A percentile compares a stretch with the other conserved stretches of the same genome.
These are phyloP conservation scores for Hydrolagus colliei DNA, from an alignment of 2,797 vertebrate species.

Conservation along the genomic window DNA sequence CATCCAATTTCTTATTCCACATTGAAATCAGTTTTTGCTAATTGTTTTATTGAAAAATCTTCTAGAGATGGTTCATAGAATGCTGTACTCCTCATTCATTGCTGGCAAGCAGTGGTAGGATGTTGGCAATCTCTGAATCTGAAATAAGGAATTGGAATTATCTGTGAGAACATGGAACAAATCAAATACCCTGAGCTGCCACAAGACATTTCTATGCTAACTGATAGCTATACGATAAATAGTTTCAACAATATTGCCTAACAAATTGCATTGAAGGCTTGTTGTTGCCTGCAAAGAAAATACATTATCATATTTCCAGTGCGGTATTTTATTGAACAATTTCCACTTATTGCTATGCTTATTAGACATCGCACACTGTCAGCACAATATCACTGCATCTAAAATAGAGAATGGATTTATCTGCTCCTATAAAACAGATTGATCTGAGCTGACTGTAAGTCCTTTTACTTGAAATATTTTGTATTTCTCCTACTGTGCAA, in stretches of 20 bases:
- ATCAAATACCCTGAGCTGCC: neutral
- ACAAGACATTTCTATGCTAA: neutral
- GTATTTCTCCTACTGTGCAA: too few species aligned
- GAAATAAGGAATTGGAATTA: neutral
- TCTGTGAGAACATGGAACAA: neutral
- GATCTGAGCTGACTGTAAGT: neutral
- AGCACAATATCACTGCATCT: too few species aligned
- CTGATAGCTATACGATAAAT: neutral
- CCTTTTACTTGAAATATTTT: neutral
- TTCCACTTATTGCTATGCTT: neutral
- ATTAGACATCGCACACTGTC: neutral
- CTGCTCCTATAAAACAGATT: neutral
- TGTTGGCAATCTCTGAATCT: constrained; percentile 31
- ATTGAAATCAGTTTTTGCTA: neutral
- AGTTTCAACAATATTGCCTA: neutral
- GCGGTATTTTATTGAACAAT: neutral
- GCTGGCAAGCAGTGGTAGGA: neutral
- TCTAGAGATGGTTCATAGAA: neutral
- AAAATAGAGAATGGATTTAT: neutral
- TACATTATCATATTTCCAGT: neutral
- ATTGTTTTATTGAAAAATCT: neutral
- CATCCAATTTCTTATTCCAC: too few species aligned
- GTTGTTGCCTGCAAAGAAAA: neutral
- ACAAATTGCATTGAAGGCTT: neutral
- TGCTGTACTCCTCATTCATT: constrained; percentile 5